phyloP scores from a whole-genome alignment of 92 coral and sea anemone species.

The Siderastrea siderea region DNA sequence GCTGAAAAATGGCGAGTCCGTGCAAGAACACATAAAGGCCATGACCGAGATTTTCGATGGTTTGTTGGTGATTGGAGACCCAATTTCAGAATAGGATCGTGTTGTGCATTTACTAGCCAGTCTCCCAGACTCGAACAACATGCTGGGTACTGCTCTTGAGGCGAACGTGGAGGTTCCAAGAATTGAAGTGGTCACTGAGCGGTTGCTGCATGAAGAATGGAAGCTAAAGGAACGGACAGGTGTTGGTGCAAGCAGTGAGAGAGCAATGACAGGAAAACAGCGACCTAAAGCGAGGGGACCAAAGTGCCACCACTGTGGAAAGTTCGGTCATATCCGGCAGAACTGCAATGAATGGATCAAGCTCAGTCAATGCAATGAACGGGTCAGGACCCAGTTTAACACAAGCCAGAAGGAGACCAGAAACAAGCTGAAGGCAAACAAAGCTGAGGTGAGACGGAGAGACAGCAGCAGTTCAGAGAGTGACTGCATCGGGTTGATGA shows the following conservation, averaged over 20 bases:
- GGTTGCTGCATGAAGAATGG: constrained; percentile 75
- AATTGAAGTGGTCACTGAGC: constrained; percentile 76
- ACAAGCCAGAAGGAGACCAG: constrained; percentile 22
- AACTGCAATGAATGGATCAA: constrained; percentile 25
- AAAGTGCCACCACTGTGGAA: constrained; percentile 57
- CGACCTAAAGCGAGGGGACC: constrained; percentile 47
- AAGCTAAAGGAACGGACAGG: constrained; percentile 66
- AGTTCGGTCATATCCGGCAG: constrained; percentile 53
- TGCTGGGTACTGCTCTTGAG: constrained; percentile 83
- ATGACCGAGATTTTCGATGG: no score
- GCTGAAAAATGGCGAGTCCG: no score
- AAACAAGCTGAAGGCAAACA: constrained; percentile 46
- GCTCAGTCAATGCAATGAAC: neutral
- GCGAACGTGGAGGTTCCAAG: constrained; percentile 63
- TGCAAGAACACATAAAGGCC: no score
- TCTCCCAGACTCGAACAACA: constrained; percentile 31
- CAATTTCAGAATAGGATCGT: no score
- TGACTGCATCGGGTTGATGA: constrained; percentile 46
- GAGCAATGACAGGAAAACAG: constrained; percentile 45
- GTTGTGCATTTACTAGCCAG: no score
- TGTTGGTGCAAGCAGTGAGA: constrained; percentile 4
- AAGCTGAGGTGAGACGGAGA: constrained; percentile 25
- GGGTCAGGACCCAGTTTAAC: neutral
- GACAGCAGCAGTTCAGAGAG: constrained; percentile 71
- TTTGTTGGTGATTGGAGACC: no score